A percentile compares a stretch with the other conserved stretches of the same genome.
Evolutionary conservation across 2,797 vertebrate genomes (phyloP).

Genomic region (Oceanodroma leucorhoa): DNA sequence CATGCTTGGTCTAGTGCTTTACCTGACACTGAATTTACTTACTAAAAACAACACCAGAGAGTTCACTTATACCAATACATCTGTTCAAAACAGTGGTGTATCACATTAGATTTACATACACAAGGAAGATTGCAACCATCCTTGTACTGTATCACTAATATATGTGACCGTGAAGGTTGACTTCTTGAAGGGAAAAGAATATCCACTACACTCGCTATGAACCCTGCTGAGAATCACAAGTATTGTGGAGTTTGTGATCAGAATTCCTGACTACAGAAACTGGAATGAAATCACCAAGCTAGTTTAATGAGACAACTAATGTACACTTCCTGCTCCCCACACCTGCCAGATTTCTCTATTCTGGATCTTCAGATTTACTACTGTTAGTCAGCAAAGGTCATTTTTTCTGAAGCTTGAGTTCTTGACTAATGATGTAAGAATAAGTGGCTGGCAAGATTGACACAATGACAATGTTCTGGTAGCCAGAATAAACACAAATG

Average conservation of each 20-base stretch:
- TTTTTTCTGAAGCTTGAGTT: background rate
- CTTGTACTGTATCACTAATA: background rate
- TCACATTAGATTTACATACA: background rate
- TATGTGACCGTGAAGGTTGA: background rate
- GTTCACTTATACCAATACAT: background rate
- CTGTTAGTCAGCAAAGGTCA: background rate
- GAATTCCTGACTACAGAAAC: background rate
- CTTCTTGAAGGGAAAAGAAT: background rate
- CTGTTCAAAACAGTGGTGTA: background rate
- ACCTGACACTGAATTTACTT: background rate
- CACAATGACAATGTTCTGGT: background rate
- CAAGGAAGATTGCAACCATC: background rate
- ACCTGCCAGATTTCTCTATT: background rate
- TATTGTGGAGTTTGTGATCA: background rate
- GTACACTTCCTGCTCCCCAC: background rate
- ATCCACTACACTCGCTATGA: background rate
- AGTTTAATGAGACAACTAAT: background rate
- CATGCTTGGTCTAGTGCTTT: background rate
- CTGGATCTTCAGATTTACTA: background rate
- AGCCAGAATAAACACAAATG: conserved; percentile 14
- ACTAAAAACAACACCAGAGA: background rate
- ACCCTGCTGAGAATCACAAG: background rate
- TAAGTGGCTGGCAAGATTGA: background rate
- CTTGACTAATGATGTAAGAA: background rate
- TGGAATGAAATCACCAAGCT: background rate